phyloP scores from a whole-genome alignment of 2,113 vertebrate species.

The Orcinus orca region DNA sequence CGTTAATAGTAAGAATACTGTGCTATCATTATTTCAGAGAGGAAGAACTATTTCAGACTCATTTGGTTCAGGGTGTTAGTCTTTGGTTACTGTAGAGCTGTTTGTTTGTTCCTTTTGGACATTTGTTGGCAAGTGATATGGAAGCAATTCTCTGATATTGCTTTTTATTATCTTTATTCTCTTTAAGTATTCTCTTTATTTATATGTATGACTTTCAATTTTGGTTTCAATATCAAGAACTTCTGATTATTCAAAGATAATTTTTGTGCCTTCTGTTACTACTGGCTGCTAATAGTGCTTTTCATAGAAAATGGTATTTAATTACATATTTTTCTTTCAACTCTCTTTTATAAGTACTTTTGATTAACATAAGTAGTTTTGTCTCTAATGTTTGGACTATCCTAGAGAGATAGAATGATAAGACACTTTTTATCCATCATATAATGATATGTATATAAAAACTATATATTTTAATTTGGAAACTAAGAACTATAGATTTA shows the following conservation, averaged over 20 bases:
- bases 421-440: background rate
- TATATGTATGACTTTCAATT: conserved; percentile 33
- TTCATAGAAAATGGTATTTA: conserved; percentile 37
- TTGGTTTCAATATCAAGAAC: conserved; percentile 43
- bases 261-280: background rate
- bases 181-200: conserved; percentile 47
- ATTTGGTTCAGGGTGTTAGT: background rate
- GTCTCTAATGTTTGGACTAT: conserved; percentile 2
- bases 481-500: conserved; percentile 32
- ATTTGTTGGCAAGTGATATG: conserved; percentile 37
- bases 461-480: conserved; percentile 41
- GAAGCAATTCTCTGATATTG: conserved; percentile 32
- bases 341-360: conserved; percentile 35
- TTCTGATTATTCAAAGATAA: conserved; percentile 39
- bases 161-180: conserved; percentile 39
- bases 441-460: background rate
- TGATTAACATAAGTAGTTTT: conserved; percentile 27
- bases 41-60: conserved; percentile 3
- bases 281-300: background rate
- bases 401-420: background rate
- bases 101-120: conserved; percentile 42
- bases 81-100: conserved; percentile 38
- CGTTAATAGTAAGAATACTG: background rate
- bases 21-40: background rate
- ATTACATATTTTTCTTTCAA: conserved; percentile 13